Evolutionary conservation across 2,888 invertebrate species (phyloP).

Genomic region (Chelonus formosanus): DNA sequence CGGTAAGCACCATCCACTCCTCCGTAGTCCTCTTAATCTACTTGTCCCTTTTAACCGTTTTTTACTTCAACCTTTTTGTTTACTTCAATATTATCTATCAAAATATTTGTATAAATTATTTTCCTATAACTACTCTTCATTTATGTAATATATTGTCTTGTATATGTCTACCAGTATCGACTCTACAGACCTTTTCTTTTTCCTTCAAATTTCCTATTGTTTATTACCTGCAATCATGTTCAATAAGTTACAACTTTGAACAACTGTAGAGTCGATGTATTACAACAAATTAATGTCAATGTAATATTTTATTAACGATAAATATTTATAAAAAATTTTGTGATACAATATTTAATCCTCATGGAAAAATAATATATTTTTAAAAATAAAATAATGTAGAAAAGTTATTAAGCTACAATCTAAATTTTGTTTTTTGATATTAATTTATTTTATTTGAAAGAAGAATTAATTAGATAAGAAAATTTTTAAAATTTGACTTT

Average conservation of each 20-base stretch:
- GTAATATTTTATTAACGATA: too few species aligned
- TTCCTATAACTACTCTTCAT: neutral
- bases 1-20: slow-evolving; percentile 65
- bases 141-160: too few species aligned
- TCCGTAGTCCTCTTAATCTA: slow-evolving; percentile 64
- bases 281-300: neutral
- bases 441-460: neutral
- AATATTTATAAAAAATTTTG: neutral
- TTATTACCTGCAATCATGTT: slow-evolving; percentile 13
- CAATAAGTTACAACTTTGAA: slow-evolving; percentile 33
- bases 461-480: neutral
- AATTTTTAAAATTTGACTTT: too few species aligned
- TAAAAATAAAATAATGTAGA: neutral
- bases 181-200: slow-evolving; percentile 13
- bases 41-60: slow-evolving; percentile 59
- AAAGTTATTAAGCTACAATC: neutral
- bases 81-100: slow-evolving; percentile 34
- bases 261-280: slow-evolving; percentile 14
- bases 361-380: neutral
- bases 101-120: slow-evolving; percentile 24
- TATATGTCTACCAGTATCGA: neutral
- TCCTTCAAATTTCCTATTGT: slow-evolving; percentile 15
- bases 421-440: neutral
- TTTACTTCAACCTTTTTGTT: slow-evolving; percentile 41
- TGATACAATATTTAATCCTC: too few species aligned